Evolutionary conservation across 30 jellyfish, hydroid and myxozoan genomes (phyloP), one percentile per base, ranked within the genome.

Genomic region (Pelagia noctiluca): DNA sequence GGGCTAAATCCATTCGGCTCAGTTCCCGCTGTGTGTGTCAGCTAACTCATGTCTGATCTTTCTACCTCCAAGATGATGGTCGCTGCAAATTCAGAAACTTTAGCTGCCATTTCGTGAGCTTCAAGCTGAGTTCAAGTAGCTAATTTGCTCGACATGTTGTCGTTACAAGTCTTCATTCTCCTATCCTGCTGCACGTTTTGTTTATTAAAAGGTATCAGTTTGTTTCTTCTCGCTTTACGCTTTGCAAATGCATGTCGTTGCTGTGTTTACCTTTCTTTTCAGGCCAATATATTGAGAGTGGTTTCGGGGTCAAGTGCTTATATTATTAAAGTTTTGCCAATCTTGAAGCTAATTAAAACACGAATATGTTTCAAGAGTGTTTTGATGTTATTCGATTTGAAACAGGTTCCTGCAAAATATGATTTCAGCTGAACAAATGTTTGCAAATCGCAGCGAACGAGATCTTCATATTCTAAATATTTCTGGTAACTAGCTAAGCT

Each of bases 111-210:
- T n/a, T n/a, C n/a, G n/a, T n/a, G n/a, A n/a, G n/a, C n/a, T n/a
- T n/a, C 65, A 80, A 64, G 81, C 18, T 29, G 76, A 50, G 90
- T 80, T 80, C 90, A 80, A 80, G 90, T 47, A n/a, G 66, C 82
- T 64, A 63, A 38, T 42, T 50, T n/a, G 12, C 31, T 26, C 35
- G 23, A 1, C 53, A 63, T 63, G 90, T 16, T 3, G 11, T 30
- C n/a, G 50, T 23, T 80, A 1, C 26, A 24, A n/a, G 30, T 62
- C 29, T 64, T 78, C 75, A 77, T 77, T 18, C 47, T 80, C 22
- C 30, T 64, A 8, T 63, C 42, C 64, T 26, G 68, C 68, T 52
- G 90, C 23, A 30, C 63, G 30, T 5, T 80, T 30, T 31, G 28
- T 50, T 16, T 23, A 0, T n/a, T 57, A 42, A 42, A 32, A 30